Evolutionary conservation across 2,888 invertebrate genomes (phyloP), one percentile per base, ranked within the genome.

Genomic region (Thymelicus lineola): DNA sequence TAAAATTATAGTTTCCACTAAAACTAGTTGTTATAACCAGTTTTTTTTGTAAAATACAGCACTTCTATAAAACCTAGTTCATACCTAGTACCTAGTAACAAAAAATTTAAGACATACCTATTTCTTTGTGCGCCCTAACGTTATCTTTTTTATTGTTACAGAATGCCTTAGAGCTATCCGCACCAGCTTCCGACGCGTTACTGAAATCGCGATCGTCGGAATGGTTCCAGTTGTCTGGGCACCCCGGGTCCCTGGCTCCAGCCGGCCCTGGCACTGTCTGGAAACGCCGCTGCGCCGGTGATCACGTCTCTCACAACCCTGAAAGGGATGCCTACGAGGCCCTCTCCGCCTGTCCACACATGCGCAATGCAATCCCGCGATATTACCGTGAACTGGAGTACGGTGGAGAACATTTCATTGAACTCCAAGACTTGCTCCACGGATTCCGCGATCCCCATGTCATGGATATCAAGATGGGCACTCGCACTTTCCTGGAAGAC

Each of bases 401-500:
- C 85, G 95, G 95, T 71, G 96, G 96, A 48, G 97, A 97, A 81
- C 95, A 95, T 75, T 99, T 98, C 90, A 98, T 99, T 81, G 99
- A 99, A 89, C 95, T 99, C 74, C 98, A 99, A 91, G 98, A 99
- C 88, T 94, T 99, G 20, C 93, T 99, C 35, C 97, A 97, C 80
- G 97, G 97, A 70, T 99, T 99, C 90, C 90, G 94, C 81, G 97
- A 99, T 89, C 98, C 98, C 0, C 97, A 97, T 82, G 98, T 99
- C 0, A 99, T 99, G 96, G 99, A 99, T 88, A 97, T 99, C 73
- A 99, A 99, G 94, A 97, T 99, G 96, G 99, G 99, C 57, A 97
- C 97, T 2, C 95, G 99, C 81, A 99, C 99, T 20, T 99, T 99
- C 89, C 95, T 99, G 50, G 99, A 99, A 89, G 96, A 97, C 2